These are phyloP conservation scores for Herminia tarsipennalis DNA, from an alignment of 2,888 invertebrate species.

Conservation along the genomic window DNA sequence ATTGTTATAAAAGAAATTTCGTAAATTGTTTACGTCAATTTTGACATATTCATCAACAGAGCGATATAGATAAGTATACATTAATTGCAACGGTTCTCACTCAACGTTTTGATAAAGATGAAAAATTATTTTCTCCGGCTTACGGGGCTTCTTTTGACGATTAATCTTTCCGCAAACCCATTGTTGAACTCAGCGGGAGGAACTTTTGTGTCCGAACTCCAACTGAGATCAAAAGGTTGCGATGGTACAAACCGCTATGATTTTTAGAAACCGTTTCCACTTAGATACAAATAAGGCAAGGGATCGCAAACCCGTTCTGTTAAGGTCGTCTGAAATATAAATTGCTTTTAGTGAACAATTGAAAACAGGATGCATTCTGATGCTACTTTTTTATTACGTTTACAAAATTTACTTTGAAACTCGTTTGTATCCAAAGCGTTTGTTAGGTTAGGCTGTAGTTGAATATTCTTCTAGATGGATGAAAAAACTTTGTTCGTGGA, in stretches of 20 bases:
- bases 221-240: conserved; percentile 76
- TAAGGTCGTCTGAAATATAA: conserved; percentile 30
- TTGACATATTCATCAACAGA: conserved; percentile 31
- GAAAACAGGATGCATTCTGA: conserved; percentile 33
- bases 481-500: conserved; percentile 8
- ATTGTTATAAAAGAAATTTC: conserved; percentile 25
- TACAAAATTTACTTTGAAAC: conserved; percentile 25
- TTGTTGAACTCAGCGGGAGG: conserved; percentile 73
- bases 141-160: conserved; percentile 76
- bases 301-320: conserved; percentile 18
- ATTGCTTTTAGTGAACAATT: conserved; percentile 43
- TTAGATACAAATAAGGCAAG: conserved; percentile 31
- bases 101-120: conserved; percentile 81
- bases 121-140: conserved; percentile 79
- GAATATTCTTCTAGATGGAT: neutral
- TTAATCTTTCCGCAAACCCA: conserved; percentile 81
- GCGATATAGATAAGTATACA: conserved; percentile 31
- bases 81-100: conserved; percentile 55
- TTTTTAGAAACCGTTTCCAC: conserved; percentile 57
- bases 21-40: conserved; percentile 34
- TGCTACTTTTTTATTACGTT: conserved; percentile 22
- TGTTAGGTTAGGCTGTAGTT: conserved; percentile 19
- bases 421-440: conserved; percentile 21
- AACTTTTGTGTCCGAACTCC: conserved; percentile 78
- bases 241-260: conserved; percentile 62